Evolutionary conservation across 2,113 vertebrate genomes (phyloP), one percentile per base, ranked within the genome.

Genomic region (Pollachius pollachius): DNA sequence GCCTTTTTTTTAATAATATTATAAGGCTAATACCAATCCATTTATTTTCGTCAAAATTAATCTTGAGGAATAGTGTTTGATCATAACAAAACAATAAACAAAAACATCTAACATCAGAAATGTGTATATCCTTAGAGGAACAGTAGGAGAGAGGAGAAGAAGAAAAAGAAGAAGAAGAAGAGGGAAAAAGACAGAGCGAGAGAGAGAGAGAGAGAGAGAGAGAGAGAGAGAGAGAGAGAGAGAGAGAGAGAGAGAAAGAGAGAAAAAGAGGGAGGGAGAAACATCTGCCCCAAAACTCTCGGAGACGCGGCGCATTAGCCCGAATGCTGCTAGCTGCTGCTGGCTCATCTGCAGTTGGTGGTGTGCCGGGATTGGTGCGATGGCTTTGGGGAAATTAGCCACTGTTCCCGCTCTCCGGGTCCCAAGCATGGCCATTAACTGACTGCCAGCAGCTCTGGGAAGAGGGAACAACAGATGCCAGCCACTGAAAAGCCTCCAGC

Each of bases 401-500:
- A 89, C 88, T 85, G 88, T 88, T 86, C 87, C 83, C 89, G 87
- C 87, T 90, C 87, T 89, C 89, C 71, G 86, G 81, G 88, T 90
- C 88, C 87, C 90, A 89, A 89, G 83, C 89, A 89, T 87, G 88
- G 87, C 87, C 86, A 91, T 91, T 90, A 91, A 90, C 88, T 89
- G 84, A 90, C 87, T 90, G 89, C 89, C 90, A 90, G 89, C 88
- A 91, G 90, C 89, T 91, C 88, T 89, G 89, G 88, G 88, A 89
- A 87, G 86, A 7, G 89, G 83, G 88, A 88, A 90, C 89, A 91
- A 90, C 89, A 91, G 90, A 90, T 91, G 89, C 89, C 90, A 91
- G 84, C 87, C 77, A 89, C 85, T 88, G 89, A 90, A 88, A 90
- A 88, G 90, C 90, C 90, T 91, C 86, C 87, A 91, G 89, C 89